These are phyloP conservation scores for Kuschelorhynchus macadamiae DNA, from an alignment of 2,888 invertebrate species.

Conservation along the genomic window DNA sequence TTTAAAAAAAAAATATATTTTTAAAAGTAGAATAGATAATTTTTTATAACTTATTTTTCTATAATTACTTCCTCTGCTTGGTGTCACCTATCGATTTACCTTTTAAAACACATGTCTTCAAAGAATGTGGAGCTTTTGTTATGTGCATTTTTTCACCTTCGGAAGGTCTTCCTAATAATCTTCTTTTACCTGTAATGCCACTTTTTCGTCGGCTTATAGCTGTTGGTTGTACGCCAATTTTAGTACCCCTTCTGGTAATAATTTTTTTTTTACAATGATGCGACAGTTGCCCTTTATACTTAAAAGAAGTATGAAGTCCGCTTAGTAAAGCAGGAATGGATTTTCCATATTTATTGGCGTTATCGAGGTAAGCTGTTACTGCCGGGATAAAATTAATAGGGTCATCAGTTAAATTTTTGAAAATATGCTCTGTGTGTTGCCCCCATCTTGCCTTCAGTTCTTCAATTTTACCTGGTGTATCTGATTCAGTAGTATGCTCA, in stretches of 20 bases:
- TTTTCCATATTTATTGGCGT: neutral
- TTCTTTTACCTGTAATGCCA: neutral
- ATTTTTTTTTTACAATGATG: neutral
- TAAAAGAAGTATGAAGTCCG: neutral
- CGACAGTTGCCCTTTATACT: neutral
- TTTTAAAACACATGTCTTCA: neutral
- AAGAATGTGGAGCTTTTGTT: neutral
- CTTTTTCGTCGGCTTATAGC: too few species aligned
- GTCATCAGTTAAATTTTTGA: neutral
- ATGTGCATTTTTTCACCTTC: neutral
- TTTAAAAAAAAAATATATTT: too few species aligned
- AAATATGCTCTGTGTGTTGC: neutral
- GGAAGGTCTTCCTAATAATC: neutral
- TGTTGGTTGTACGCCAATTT: neutral
- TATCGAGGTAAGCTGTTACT: neutral
- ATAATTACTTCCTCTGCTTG: too few species aligned
- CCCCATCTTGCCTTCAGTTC: neutral
- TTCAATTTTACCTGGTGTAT: neutral
- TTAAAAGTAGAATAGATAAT: too few species aligned
- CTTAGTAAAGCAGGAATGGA: neutral
- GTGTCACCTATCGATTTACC: too few species aligned
- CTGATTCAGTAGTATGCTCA: neutral
- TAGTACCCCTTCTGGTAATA: neutral
- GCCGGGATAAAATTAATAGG: neutral
- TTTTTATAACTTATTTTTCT: too few species aligned